phyloP scores from a whole-genome alignment of 2,888 invertebrate genomes.

The Drosophila niveifrons region DNA sequence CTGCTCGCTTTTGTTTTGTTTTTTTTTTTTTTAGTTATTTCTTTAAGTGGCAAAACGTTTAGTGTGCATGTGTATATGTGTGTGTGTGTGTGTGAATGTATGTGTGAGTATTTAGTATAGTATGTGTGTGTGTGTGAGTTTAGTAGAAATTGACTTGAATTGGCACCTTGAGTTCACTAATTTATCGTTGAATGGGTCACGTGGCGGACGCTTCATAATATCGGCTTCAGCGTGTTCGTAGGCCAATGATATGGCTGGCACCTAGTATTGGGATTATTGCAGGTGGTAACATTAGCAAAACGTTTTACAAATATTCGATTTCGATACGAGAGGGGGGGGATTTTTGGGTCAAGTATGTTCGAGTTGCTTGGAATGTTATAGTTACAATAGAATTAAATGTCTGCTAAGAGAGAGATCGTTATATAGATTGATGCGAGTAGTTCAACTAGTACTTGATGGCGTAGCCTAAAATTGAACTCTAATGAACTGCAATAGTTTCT shows the following conservation, averaged over 20 bases:
- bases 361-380: constrained; percentile 9
- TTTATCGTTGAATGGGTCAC: constrained; percentile 94
- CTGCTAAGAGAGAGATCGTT: constrained; percentile 18
- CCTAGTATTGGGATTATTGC: constrained; percentile 83
- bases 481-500: constrained; percentile 1
- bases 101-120: constrained; percentile 28
- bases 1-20: constrained; percentile 16
- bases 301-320: constrained; percentile 58
- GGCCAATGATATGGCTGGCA: constrained; percentile 94
- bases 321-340: constrained; percentile 26
- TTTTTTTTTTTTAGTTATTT: constrained; percentile 24
- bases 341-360: constrained; percentile 4
- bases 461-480: constrained; percentile 31
- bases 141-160: constrained; percentile 76
- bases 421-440: constrained; percentile 12
- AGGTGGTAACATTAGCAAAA: constrained; percentile 77
- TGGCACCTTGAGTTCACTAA: constrained; percentile 90
- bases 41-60: constrained; percentile 34
- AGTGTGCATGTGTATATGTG: constrained; percentile 44
- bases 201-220: constrained; percentile 94
- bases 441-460: constrained; percentile 42
- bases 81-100: constrained; percentile 20
- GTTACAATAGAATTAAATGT: constrained; percentile 4
- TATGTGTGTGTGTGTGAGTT: constrained; percentile 20
- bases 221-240: constrained; percentile 94